These are phyloP conservation scores for Oostethus manadensis DNA, from an alignment of 2,113 vertebrate genomes.

Conservation along the genomic window DNA sequence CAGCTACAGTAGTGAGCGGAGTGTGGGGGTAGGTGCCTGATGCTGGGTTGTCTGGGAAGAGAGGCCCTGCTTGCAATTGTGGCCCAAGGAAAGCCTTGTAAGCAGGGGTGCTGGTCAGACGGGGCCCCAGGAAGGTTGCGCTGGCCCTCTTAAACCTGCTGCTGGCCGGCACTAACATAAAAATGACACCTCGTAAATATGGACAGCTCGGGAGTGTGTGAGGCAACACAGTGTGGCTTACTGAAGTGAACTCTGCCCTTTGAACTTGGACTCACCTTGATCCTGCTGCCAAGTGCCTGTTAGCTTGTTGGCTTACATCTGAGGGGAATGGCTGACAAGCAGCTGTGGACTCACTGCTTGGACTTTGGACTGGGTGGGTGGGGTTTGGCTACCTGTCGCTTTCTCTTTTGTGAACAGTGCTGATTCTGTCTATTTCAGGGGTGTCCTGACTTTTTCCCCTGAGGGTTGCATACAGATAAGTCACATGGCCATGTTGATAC, in stretches of 20 bases:
- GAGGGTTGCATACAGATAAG: too few species aligned
- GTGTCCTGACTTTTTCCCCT: too few species aligned
- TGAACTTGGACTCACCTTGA: conserved; percentile 59
- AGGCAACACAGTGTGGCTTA: conserved; percentile 57
- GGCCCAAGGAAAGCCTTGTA: conserved; percentile 58
- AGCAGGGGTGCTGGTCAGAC: conserved; percentile 55
- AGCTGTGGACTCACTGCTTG: conserved; percentile 14
- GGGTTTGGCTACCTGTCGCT: neutral
- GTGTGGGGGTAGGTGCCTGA: conserved; percentile 30
- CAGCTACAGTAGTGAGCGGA: conserved; percentile 1
- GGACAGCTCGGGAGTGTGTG: conserved; percentile 52
- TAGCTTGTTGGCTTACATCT: conserved; percentile 31
- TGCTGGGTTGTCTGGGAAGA: conserved; percentile 45
- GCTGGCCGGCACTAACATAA: conserved; percentile 71
- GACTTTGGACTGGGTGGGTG: neutral
- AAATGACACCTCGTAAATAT: conserved; percentile 78
- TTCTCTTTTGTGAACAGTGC: too few species aligned
- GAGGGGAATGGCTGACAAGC: conserved; percentile 15
- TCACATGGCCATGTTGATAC: too few species aligned
- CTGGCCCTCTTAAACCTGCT: conserved; percentile 73
- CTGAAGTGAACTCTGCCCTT: conserved; percentile 63
- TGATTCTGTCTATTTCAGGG: too few species aligned
- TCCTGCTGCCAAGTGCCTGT: conserved; percentile 31
- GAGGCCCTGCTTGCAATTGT: conserved; percentile 63
- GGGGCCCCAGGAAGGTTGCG: conserved; percentile 64